Percentiles rank a stretch among this genome's conserved stretches.
Evolutionary conservation across 2,113 vertebrate species (phyloP).

Genomic region (Turdus rufiventris): DNA sequence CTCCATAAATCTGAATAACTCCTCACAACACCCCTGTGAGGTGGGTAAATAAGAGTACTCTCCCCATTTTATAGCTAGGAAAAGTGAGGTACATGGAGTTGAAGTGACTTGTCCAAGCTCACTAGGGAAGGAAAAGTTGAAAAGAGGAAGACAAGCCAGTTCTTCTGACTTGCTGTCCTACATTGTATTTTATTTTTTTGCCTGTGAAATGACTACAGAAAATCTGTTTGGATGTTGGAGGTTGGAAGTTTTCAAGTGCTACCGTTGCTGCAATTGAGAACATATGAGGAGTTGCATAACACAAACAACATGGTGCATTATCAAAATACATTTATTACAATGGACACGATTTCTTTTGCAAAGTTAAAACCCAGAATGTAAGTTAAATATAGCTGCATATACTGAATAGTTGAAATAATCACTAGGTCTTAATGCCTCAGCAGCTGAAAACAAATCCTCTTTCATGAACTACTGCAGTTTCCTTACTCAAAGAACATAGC

Average conservation of each 20-base stretch:
- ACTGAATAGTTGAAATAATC: conserved; percentile 16
- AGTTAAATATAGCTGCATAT: conserved; percentile 32
- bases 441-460: conserved; percentile 54
- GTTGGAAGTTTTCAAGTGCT: background rate
- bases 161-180: background rate
- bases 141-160: background rate
- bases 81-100: background rate
- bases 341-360: background rate
- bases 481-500: background rate
- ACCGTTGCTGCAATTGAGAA: background rate
- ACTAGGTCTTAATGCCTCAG: conserved; percentile 14
- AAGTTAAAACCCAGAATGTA: background rate
- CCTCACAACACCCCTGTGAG: conserved; percentile 51
- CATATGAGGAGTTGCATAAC: background rate
- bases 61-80: background rate
- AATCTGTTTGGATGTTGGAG: conserved; percentile 10
- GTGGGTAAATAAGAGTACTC: background rate
- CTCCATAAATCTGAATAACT: background rate
- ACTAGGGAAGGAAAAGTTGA: background rate
- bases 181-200: background rate
- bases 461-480: background rate
- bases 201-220: background rate
- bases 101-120: background rate
- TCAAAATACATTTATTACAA: conserved; percentile 11
- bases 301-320: background rate